A percentile compares a stretch with the other conserved stretches of the same genome.
Conservation (phyloP, 2,888 invertebrate genomes). For the Drosophila siamana region DNA sequence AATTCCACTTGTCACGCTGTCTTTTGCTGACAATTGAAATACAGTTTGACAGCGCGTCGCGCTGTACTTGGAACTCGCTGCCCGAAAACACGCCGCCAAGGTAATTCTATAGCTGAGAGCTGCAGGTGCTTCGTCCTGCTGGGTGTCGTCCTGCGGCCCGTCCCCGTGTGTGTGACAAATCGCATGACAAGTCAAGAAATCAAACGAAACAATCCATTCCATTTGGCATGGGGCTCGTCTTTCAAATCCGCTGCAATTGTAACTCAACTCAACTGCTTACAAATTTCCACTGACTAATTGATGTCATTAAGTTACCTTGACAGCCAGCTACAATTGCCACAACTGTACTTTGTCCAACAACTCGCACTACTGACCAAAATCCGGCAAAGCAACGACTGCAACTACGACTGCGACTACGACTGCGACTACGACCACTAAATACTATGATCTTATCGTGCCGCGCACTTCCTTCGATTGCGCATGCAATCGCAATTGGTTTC, state of each 20-base stretch:
- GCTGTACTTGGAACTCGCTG: too few relatives aligned
- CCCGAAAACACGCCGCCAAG: too few relatives aligned
- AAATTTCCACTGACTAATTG: conserved; percentile 36
- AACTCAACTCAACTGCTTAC: not conserved
- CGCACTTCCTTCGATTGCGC: conserved; percentile 19
- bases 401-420: not conserved
- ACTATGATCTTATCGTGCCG: conserved; percentile 11
- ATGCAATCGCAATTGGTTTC: conserved; percentile 25
- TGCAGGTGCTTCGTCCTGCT: conserved; percentile 24
- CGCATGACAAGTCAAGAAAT: conserved; percentile 29
- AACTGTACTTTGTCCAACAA: conserved; percentile 15
- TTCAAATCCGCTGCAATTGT: not conserved
- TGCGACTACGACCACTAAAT: not conserved
- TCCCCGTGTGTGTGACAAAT: conserved; percentile 60
- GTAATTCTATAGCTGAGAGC: not conserved
- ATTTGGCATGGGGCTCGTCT: conserved; percentile 2
- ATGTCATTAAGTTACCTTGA: conserved; percentile 14
- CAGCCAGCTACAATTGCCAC: not conserved
- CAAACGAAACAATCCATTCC: conserved; percentile 13
- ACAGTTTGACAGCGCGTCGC: conserved; percentile 29
- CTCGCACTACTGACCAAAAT: conserved; percentile 4
- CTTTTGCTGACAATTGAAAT: conserved; percentile 48
- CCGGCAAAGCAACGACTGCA: not conserved
- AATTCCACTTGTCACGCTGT: conserved; percentile 75
- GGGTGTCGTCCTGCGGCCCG: conserved; percentile 5